Percentiles rank a stretch among this genome's conserved stretches.
Conservation (phyloP, 2,113 vertebrate species). For the Erythrocercus mccallii region DNA sequence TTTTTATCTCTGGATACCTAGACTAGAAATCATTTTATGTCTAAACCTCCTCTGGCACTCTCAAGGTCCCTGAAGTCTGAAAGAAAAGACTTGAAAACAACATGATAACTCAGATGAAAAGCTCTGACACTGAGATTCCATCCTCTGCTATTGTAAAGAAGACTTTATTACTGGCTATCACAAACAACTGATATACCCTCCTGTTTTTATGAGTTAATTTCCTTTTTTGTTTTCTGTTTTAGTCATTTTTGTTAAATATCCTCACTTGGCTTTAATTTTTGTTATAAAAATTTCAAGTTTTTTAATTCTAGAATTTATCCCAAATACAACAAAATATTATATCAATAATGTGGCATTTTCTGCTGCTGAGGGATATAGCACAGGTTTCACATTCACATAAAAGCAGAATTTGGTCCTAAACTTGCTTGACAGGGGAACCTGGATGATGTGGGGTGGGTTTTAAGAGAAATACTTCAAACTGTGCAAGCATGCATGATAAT, state of each 20-base stretch:
- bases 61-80: background rate
- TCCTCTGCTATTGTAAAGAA: background rate
- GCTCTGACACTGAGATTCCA: background rate
- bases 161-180: background rate
- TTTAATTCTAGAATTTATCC: background rate
- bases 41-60: background rate
- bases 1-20: background rate
- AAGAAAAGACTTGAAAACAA: background rate
- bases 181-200: background rate
- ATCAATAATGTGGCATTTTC: background rate
- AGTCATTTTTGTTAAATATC: background rate
- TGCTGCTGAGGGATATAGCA: background rate
- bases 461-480: background rate
- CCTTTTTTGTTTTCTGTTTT: background rate
- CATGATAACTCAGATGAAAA: background rate
- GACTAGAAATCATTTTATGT: background rate
- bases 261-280: background rate
- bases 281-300: background rate
- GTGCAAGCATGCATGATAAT: background rate
- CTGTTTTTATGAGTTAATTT: background rate
- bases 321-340: background rate
- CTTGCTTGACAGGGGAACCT: background rate
- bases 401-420: background rate
- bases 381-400: background rate
- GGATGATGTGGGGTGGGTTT: background rate